phyloP scores from a whole-genome alignment of 2,113 vertebrate species.

The Reinhardtius hippoglossoides region DNA sequence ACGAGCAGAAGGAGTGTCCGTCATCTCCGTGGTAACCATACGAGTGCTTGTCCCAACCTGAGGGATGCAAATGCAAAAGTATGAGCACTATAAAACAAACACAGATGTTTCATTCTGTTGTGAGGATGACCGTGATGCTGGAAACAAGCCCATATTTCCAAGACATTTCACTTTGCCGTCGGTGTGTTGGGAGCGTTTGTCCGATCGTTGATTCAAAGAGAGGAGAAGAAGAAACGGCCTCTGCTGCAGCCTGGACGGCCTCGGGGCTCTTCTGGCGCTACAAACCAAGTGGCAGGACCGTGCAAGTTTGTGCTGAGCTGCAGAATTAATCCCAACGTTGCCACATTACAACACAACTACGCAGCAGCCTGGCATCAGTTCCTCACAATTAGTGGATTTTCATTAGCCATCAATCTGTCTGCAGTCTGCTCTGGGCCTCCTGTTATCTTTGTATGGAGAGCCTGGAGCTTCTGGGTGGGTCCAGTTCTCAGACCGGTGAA shows the following conservation, averaged over 20 bases:
- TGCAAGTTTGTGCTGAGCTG: too few relatives aligned
- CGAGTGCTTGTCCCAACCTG: constrained; percentile 99
- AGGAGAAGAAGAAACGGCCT: too few relatives aligned
- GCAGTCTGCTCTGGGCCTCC: constrained; percentile 19
- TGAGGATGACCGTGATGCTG: too few relatives aligned
- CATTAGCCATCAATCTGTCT: constrained; percentile 35
- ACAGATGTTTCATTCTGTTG: neutral
- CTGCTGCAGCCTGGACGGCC: too few relatives aligned
- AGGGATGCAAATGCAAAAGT: neutral
- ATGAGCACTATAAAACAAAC: neutral
- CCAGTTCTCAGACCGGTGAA: constrained; percentile 27
- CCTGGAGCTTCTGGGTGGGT: constrained; percentile 31
- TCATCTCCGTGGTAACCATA: constrained; percentile 98
- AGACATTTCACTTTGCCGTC: too few relatives aligned
- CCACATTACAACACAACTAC: neutral
- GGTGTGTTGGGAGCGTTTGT: too few relatives aligned
- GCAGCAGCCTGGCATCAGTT: constrained; percentile 24
- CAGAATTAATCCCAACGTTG: too few relatives aligned
- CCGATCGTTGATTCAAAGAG: too few relatives aligned
- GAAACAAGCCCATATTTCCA: too few relatives aligned
- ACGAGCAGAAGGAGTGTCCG: constrained; percentile 98
- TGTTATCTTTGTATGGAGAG: constrained; percentile 47
- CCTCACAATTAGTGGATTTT: constrained; percentile 34
- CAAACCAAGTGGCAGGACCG: too few relatives aligned
- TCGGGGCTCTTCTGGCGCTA: too few relatives aligned